These are phyloP conservation scores for Thaumatotibia leucotreta DNA, from an alignment of 1,140 invertebrate species.

Conservation along the genomic window DNA sequence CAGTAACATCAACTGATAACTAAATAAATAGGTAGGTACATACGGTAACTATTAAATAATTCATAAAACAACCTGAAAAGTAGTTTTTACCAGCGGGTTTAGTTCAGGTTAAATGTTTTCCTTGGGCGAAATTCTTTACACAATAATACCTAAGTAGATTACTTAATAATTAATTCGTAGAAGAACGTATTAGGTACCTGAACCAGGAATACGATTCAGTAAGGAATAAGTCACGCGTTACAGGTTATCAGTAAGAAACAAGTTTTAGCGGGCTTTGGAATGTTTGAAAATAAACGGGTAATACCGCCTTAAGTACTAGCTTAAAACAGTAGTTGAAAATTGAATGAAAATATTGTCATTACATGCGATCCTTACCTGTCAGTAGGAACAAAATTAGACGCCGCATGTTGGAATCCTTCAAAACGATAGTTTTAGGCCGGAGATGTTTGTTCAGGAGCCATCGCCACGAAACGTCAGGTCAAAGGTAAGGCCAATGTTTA, in stretches of 20 bases:
- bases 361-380: conserved; percentile 49
- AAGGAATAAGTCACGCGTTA: not conserved
- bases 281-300: conserved; percentile 13
- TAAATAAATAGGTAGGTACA: no score
- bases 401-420: conserved; percentile 54
- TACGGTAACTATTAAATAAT: no score
- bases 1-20: no score
- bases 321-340: not conserved
- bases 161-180: not conserved
- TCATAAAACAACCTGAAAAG: no score
- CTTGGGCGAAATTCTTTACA: no score
- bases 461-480: conserved; percentile 39
- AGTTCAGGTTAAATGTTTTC: no score
- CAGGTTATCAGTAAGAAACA: not conserved
- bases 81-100: no score
- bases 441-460: conserved; percentile 39
- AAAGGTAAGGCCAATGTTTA: conserved; percentile 61
- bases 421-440: conserved; percentile 31
- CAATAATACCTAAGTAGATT: no score
- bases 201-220: not conserved
- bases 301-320: not conserved
- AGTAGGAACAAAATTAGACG: conserved; percentile 54
- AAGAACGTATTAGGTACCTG: not conserved
- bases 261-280: conserved; percentile 4
- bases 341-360: not conserved